phyloP scores from a whole-genome alignment of 2,888 invertebrate genomes.

The Andrena haemorrhoa region DNA sequence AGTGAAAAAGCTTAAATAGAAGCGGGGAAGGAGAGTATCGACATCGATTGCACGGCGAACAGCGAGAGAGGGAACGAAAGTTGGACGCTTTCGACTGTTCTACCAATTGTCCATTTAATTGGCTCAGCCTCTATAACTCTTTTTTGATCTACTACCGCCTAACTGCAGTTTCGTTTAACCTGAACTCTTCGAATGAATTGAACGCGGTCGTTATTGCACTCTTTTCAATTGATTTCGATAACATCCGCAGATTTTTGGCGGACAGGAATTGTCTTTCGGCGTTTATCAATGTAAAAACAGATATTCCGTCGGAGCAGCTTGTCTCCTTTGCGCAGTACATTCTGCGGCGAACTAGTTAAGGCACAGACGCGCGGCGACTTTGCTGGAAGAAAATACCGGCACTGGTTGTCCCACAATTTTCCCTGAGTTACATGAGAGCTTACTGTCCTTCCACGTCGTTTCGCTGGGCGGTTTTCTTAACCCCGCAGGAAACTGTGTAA shows the following conservation, averaged over 20 bases:
- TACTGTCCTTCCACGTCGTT: slow-evolving; percentile 31
- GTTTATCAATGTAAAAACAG: neutral
- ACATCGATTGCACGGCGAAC: slow-evolving; percentile 27
- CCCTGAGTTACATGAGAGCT: slow-evolving; percentile 30
- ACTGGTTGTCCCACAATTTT: slow-evolving; percentile 30
- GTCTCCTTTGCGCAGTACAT: neutral
- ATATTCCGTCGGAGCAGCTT: neutral
- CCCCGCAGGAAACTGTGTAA: slow-evolving; percentile 22
- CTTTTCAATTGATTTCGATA: neutral
- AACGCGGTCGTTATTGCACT: neutral
- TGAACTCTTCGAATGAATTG: neutral
- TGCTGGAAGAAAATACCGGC: neutral
- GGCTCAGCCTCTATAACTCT: neutral
- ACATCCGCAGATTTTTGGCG: neutral
- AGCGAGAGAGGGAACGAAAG: neutral
- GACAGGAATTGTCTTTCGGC: neutral
- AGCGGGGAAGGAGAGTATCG: slow-evolving; percentile 20
- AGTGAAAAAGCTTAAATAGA: slow-evolving; percentile 23
- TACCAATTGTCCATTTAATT: slow-evolving; percentile 37
- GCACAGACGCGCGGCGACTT: neutral
- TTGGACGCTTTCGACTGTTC: neutral
- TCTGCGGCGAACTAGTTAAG: neutral
- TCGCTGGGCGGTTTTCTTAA: slow-evolving; percentile 20
- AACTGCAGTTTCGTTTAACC: neutral
- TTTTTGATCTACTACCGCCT: slow-evolving; percentile 4